Evolutionary conservation across 2,888 invertebrate genomes (phyloP), one percentile per base, ranked within the genome.

Genomic region (Orthosia cruda): DNA sequence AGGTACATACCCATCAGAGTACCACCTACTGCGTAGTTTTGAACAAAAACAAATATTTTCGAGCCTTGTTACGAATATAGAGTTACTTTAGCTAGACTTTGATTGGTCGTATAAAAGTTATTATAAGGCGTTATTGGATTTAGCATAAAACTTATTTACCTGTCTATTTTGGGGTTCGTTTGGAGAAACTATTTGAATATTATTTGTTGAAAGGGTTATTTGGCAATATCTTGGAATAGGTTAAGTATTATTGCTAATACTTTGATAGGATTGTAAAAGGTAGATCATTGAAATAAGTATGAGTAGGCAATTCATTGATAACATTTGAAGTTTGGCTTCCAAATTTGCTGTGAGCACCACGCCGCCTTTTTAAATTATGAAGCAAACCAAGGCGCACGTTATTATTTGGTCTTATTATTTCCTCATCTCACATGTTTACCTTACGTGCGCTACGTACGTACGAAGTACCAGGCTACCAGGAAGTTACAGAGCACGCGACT

Each of bases 91-190:
- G 15, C 20, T 71, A 67, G 12, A 84, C 57, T 82, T 81, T 70
- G 71, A 84, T 82, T 81, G 85, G 71, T 70, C 61, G 65, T 66
- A 66, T 54, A 82, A 84, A 84, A 82, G 77, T 81, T 84, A 74
- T 69, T 81, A 64, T 80, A 61, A 40, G 18, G 54, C 52, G 26
- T 58, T 84, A 81, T 81, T 71, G 69, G 71, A 64, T 84, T 84
- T 84, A 80, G 40, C 61, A 75, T 71, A 84, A 80, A 81, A 84
- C 54, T 65, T 83, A 66, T 79, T 73, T 69, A 73, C 80, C 80
- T 82, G 55, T 26, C 20, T 75, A 69, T 71, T 82, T 81, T 68
- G 58, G 66, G 74, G 45, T 58, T 58, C 49, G 15, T 23, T 57
- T 68, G 26, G 50, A 62, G 49, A 65, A 62, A 54, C 15, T 32